Evolutionary conservation across 92 coral and sea anemone species (phyloP).

Genomic region (Porites lobata): DNA sequence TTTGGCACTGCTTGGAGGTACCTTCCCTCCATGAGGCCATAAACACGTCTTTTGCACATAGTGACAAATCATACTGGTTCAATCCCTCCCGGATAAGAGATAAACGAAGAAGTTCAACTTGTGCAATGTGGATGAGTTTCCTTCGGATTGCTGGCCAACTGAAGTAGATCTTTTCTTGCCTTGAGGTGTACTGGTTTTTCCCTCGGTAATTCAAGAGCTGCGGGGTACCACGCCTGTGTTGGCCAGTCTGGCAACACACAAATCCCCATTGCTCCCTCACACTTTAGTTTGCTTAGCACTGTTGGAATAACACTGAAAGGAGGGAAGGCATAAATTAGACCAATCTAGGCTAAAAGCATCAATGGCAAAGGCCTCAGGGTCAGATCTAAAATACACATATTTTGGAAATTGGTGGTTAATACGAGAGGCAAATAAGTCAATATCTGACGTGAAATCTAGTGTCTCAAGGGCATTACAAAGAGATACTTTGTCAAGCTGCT

Average conservation of each 20-base stretch:
- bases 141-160: slow-evolving; percentile 43
- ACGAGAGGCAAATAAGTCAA: slow-evolving; percentile 57
- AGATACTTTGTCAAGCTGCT: not conserved
- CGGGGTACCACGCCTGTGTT: not conserved
- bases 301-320: slow-evolving; percentile 25
- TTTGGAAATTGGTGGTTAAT: slow-evolving; percentile 37
- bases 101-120: not conserved
- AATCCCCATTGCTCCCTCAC: not conserved
- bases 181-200: not conserved
- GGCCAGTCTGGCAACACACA: slow-evolving; percentile 7
- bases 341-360: slow-evolving; percentile 29
- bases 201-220: not conserved
- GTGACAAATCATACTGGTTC: not conserved
- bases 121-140: slow-evolving; percentile 28
- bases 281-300: not conserved
- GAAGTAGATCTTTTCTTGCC: slow-evolving; percentile 31
- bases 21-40: not conserved
- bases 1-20: not conserved
- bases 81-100: too few relatives aligned
- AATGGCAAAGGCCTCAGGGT: slow-evolving; percentile 34
- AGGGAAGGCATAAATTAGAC: slow-evolving; percentile 42
- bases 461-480: slow-evolving; percentile 4
- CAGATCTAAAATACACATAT: slow-evolving; percentile 48
- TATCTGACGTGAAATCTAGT: slow-evolving; percentile 25
- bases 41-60: not conserved